phyloP scores from a whole-genome alignment of 2,113 vertebrate species.

The Isichthys henryi region DNA sequence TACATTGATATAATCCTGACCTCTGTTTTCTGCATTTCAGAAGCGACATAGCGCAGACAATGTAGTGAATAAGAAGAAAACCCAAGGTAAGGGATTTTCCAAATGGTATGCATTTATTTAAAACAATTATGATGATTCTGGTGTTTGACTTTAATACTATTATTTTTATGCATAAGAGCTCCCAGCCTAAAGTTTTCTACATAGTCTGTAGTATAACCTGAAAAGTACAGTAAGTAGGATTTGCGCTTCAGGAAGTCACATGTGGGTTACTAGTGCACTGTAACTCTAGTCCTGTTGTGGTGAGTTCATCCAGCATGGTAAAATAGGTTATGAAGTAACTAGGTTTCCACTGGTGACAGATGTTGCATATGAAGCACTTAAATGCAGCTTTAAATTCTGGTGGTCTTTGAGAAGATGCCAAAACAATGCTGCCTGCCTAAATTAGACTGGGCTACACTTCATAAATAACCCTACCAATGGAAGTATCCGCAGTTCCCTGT shows the following conservation, averaged over 20 bases:
- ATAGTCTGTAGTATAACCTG: neutral
- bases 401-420: neutral
- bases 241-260: neutral
- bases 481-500: neutral
- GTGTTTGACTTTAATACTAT: neutral
- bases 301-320: neutral
- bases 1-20: neutral
- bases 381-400: neutral
- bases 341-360: neutral
- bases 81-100: constrained; percentile 13
- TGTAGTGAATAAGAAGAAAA: constrained; percentile 19
- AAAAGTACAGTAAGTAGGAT: neutral
- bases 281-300: neutral
- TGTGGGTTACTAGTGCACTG: neutral
- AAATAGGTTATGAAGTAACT: neutral
- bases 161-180: neutral
- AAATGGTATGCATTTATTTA: neutral
- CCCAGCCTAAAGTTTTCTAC: neutral
- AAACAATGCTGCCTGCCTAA: neutral
- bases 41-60: constrained; percentile 18
- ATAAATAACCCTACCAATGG: neutral
- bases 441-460: neutral
- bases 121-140: neutral
- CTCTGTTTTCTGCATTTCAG: neutral
- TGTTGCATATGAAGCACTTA: neutral